Evolutionary conservation across 2,113 vertebrate genomes (phyloP), one percentile per base, ranked within the genome.

Genomic region (Syngnathoides biaculeatus): DNA sequence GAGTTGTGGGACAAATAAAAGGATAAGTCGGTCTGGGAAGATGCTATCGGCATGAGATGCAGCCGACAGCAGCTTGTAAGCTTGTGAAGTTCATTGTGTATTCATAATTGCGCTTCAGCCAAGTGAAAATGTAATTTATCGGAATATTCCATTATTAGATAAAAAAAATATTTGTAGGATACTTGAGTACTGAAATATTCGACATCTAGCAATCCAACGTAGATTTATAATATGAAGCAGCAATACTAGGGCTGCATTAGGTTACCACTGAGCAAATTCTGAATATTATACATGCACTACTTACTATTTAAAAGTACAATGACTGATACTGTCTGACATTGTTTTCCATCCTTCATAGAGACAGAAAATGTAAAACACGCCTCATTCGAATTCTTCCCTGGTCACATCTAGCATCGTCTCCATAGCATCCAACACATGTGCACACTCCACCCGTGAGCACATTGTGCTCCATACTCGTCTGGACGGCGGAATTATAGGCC

Each of bases 351-450:
- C 6, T 77, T 61, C 26, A 63, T 53, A 64, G 48, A 79, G 5
- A 53, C 8, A 56, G 30, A 58, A 55, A 27, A 72, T 14, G 45
- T 30, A 17, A 63, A 71, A 22, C 17, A 55, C n/a, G 22, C 65
- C 65, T 55, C 45, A 53, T 65, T 70, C 38, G 45, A 61, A 7
- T 61, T 64, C 42, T 45, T 86, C 64, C 66, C 61, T 5, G 62
- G 68, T 12, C 81, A 78, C 72, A 79, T 85, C 83, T 83, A 77
- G 53, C 67, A 42, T 52, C 30, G 45, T 2, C 60, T 17, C 39
- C 27, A 15, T 14, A 66, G 78, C 71, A 52, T 76, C 52, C n/a
- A 66, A 40, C 27, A 65, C 27, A n/a, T 65, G 65, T 7, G 30
- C 30, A 35, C 30, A 5, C 30, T 35, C 30, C 30, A 35, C 30